Percentiles rank a stretch among this genome's conserved stretches.
These are phyloP conservation scores for Orycteropus afer DNA, from an alignment of 2,113 vertebrate species.

Conservation along the genomic window DNA sequence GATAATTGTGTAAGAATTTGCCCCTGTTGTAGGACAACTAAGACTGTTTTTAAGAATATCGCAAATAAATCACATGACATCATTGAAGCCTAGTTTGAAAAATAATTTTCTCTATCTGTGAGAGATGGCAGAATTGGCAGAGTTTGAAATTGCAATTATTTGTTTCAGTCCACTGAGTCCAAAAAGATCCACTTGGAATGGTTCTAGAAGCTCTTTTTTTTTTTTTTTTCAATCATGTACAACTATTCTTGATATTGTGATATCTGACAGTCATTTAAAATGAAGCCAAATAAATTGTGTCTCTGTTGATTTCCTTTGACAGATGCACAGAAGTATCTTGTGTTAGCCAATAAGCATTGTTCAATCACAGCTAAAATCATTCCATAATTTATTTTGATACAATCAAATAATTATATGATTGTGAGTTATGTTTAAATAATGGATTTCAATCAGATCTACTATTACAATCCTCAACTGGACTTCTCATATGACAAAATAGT, in stretches of 20 bases:
- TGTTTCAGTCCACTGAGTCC: background rate
- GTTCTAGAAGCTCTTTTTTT: constrained; percentile 36
- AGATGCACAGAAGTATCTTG: constrained; percentile 28
- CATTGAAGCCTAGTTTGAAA: background rate
- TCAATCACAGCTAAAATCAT: background rate
- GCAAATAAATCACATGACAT: background rate
- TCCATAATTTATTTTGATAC: constrained; percentile 41
- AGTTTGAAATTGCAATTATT: constrained; percentile 42
- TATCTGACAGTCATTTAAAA: constrained; percentile 48
- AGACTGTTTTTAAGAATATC: background rate
- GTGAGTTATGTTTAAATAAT: constrained; percentile 42
- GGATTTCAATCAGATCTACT: constrained; percentile 20
- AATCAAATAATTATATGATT: background rate
- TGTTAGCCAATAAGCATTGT: background rate
- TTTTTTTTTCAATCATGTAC: background rate
- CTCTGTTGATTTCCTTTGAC: constrained; percentile 38
- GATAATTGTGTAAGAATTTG: constrained; percentile 20
- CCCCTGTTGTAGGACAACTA: background rate
- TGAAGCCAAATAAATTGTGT: constrained; percentile 38
- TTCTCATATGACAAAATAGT: background rate
- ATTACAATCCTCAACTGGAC: background rate
- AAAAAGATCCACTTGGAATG: constrained; percentile 42
- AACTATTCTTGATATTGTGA: constrained; percentile 39
- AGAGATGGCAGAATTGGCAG: constrained; percentile 21
- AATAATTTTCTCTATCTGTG: background rate